A percentile compares a stretch with the other conserved stretches of the same genome.
phyloP scores from a whole-genome alignment of 2,797 vertebrate species.

The Thripadectes ignobilis region DNA sequence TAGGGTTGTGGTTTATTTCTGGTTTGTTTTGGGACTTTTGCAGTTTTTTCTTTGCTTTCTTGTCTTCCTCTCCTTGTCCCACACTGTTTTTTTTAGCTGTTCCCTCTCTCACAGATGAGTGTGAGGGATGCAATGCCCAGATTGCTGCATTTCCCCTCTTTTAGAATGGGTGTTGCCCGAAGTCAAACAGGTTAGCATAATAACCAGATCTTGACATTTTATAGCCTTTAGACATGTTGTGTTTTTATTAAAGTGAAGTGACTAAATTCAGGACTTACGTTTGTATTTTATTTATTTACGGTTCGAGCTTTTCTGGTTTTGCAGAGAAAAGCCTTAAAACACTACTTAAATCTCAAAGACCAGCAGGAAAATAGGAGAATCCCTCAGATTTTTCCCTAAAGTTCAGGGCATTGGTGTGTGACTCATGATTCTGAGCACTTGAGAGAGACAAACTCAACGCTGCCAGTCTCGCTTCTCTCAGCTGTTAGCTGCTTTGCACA shows the following conservation, averaged over 20 bases:
- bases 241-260: background rate
- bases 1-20: background rate
- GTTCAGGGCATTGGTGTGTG: background rate
- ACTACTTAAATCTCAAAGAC: background rate
- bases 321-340: background rate
- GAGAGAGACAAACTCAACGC: background rate
- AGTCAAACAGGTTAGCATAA: background rate
- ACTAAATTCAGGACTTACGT: background rate
- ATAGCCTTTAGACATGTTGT: background rate
- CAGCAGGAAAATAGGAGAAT: background rate
- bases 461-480: background rate
- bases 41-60: background rate
- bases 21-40: background rate
- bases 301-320: background rate
- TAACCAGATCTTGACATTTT: background rate
- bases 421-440: background rate
- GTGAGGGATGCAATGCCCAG: background rate
- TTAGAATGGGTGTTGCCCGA: background rate
- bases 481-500: background rate
- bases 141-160: background rate
- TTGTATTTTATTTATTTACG: background rate
- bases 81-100: background rate
- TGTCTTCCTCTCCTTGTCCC: background rate
- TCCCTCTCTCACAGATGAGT: background rate
- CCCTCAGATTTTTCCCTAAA: background rate